phyloP scores from a whole-genome alignment of 2,888 invertebrate species.

The Cantharis rustica region DNA sequence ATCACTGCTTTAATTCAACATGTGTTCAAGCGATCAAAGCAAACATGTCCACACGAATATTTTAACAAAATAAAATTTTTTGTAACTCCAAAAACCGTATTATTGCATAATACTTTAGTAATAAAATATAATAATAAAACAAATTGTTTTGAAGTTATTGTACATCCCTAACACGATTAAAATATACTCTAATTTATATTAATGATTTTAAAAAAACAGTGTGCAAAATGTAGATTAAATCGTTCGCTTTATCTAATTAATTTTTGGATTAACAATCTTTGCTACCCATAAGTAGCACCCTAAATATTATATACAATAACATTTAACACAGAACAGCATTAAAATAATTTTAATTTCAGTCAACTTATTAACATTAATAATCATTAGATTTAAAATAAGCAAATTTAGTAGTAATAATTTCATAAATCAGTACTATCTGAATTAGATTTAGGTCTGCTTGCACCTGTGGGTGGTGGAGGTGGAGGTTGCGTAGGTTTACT shows the following conservation, averaged over 20 bases:
- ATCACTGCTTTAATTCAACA: background rate
- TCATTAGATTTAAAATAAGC: conserved; percentile 34
- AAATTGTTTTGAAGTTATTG: background rate
- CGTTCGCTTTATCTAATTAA: background rate
- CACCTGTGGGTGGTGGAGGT: conserved; percentile 52
- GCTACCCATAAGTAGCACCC: conserved; percentile 8
- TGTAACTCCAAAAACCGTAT: background rate
- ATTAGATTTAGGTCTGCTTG: conserved; percentile 38
- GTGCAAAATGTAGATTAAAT: background rate
- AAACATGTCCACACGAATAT: background rate
- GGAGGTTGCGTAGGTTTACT: conserved; percentile 56
- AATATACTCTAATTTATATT: background rate
- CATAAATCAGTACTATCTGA: conserved; percentile 53
- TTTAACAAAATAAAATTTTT: background rate
- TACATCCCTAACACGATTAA: background rate
- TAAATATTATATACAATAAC: conserved; percentile 13
- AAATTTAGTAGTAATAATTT: conserved; percentile 36
- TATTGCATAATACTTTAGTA: background rate
- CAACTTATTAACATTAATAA: conserved; percentile 25
- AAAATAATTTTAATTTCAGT: conserved; percentile 35
- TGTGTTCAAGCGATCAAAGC: background rate
- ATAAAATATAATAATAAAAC: background rate
- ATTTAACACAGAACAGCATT: conserved; percentile 29
- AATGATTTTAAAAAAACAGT: background rate
- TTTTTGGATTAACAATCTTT: background rate